Base-by-base conservation (phyloP, 2,888 invertebrate species). In the Geophilus truncorum region DNA sequence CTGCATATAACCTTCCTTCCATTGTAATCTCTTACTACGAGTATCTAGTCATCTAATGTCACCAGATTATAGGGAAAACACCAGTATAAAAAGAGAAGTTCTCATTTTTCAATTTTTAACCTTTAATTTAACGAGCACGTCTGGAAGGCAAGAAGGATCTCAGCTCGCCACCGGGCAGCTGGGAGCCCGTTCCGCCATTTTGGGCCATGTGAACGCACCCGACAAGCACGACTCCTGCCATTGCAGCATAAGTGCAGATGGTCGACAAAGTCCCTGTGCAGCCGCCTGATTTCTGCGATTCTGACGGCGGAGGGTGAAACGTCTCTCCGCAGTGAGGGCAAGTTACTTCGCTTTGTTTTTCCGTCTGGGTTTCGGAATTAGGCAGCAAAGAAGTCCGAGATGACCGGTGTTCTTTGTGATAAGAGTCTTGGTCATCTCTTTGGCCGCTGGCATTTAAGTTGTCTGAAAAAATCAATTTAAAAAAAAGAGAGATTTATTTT, bases 171-270 rank as follows among this genome's bases (percentile, higher is more conserved):
- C 45, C 51, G 28, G 78, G 78, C 78, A 78, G 34, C 78, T 78
- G 78, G 77, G 36, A 77, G 70, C 70, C 70, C 28, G 28, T 28
- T 70, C 70, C 70, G 70, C 70, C 70, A 70, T 70, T 78, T 78
- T 78, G 78, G 28, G 23, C 78, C 78, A 45, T 45, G 12, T 34
- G 28, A 34, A 78, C 78, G 78, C 78, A 79, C 79, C 79, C 79
- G 28, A 79, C 36, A 30, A 79, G 79, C 34, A 79, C 62, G 57
- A 79, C 79, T n/a, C 79, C 79, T 18, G 79, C 79, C 62, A 79
- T 62, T 28, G 79, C 79, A 28, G 57, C 79, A 57, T 79, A 79
- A 6, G 79, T 79, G 79, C 79, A 79, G 23, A 79, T 28, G 3
- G 28, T 79, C 15, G 62, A 57, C 6, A 79, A 32, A 12, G 57